phyloP scores from a whole-genome alignment of 2,888 invertebrate species.

The Erpobdella octoculata region DNA sequence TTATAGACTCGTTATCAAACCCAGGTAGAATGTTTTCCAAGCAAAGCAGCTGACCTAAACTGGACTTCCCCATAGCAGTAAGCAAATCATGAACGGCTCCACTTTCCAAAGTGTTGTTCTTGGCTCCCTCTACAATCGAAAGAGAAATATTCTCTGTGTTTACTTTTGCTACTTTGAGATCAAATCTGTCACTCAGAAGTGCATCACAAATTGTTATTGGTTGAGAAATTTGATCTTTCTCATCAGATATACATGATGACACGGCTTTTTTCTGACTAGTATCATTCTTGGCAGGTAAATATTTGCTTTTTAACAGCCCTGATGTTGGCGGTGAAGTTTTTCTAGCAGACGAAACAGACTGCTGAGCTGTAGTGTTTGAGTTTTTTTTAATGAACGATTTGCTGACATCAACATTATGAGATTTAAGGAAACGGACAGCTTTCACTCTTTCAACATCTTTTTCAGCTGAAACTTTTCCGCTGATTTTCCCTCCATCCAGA shows the following conservation, averaged over 20 bases:
- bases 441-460: constrained; percentile 4
- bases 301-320: neutral
- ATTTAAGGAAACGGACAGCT: neutral
- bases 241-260: no score
- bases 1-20: neutral
- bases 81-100: neutral
- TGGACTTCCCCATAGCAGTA: neutral
- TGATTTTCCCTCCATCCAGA: neutral
- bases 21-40: neutral
- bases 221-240: no score
- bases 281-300: no score
- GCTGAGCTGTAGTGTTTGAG: no score
- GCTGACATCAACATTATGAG: neutral
- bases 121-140: no score
- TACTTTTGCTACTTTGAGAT: neutral
- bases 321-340: neutral
- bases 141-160: neutral
- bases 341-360: no score
- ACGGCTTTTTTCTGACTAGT: no score
- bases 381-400: neutral
- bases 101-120: no score
- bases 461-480: neutral
- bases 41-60: neutral
- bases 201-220: constrained; percentile 4
- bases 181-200: neutral